Evolutionary conservation across 2,888 invertebrate species (phyloP).

Genomic region (Aproaerema taeniolella): DNA sequence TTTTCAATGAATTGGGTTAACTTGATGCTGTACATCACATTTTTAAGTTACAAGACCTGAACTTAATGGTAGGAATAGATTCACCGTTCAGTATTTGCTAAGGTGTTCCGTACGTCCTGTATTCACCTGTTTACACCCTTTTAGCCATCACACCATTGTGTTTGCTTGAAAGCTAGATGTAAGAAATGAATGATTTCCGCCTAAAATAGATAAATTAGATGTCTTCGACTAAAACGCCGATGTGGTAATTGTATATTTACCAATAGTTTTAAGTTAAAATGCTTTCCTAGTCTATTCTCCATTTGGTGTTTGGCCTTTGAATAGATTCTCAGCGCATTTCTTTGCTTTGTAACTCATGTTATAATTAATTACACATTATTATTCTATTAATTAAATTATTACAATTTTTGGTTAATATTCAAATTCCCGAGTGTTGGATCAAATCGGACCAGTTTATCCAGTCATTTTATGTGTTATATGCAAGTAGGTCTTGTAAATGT

Average conservation of each 20-base stretch:
- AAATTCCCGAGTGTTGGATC: conserved; percentile 23
- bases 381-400: background rate
- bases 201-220: conserved; percentile 8
- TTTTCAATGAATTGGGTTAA: too few relatives aligned
- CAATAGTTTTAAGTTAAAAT: conserved; percentile 9
- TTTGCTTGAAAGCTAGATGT: conserved; percentile 5
- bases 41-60: too few relatives aligned
- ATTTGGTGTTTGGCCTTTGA: too few relatives aligned
- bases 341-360: conserved; percentile 15
- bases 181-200: conserved; percentile 9
- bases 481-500: conserved; percentile 18
- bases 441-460: conserved; percentile 26
- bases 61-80: too few relatives aligned
- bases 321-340: conserved; percentile 1
- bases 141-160: background rate
- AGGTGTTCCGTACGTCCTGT: too few relatives aligned
- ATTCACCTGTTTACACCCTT: too few relatives aligned
- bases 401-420: background rate
- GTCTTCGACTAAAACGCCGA: too few relatives aligned
- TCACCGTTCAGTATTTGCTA: too few relatives aligned
- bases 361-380: too few relatives aligned
- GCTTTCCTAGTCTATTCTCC: conserved; percentile 10
- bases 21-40: too few relatives aligned
- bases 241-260: conserved; percentile 1
- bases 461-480: conserved; percentile 26